A percentile compares a stretch with the other conserved stretches of the same genome.
These are phyloP conservation scores for Charina bottae DNA, from an alignment of 2,113 vertebrate species.

Conservation along the genomic window DNA sequence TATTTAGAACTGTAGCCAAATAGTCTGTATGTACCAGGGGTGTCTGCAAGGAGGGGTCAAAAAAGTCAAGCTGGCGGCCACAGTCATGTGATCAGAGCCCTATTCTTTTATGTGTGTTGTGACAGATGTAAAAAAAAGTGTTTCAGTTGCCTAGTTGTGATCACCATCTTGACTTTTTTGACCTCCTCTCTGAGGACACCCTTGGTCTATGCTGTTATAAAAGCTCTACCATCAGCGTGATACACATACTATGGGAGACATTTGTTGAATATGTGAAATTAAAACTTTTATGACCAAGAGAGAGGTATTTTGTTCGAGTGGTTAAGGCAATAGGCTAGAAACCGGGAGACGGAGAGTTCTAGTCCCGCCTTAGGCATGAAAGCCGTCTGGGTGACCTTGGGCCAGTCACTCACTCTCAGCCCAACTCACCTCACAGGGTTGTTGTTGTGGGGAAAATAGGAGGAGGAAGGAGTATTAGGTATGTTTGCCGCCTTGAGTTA, in stretches of 20 bases:
- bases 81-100: background rate
- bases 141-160: background rate
- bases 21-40: background rate
- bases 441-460: too few relatives aligned
- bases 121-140: background rate
- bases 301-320: background rate
- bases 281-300: conserved; percentile 14
- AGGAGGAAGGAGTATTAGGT: too few relatives aligned
- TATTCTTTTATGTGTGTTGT: background rate
- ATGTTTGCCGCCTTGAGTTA: too few relatives aligned
- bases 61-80: background rate
- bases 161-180: background rate
- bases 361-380: too few relatives aligned
- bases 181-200: background rate
- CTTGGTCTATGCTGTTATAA: background rate
- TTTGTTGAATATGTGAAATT: background rate
- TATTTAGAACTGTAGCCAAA: background rate
- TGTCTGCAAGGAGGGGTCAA: background rate
- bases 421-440: too few relatives aligned
- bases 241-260: background rate
- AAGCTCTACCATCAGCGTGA: background rate
- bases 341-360: too few relatives aligned
- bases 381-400: too few relatives aligned
- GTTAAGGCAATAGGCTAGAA: too few relatives aligned
- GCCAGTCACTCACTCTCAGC: too few relatives aligned